Base-by-base conservation (phyloP, 2,888 invertebrate species). In the Agrotis clavis region DNA sequence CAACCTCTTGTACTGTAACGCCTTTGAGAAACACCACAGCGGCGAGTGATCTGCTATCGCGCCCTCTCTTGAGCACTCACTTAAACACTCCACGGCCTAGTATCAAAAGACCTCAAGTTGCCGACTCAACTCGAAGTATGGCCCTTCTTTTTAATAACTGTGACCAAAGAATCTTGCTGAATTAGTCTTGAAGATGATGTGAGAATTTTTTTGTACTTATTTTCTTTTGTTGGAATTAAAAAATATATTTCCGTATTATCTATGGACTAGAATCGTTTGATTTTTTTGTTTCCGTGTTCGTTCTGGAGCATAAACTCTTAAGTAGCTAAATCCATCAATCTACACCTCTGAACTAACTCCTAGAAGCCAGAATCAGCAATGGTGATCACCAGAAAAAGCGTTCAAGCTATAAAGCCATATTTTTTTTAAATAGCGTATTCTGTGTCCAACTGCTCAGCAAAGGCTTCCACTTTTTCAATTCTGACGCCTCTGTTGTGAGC, bases 81-180 rank as follows among this genome's bases (percentile, higher is more conserved):
- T 94, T 93, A 92, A 91, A 90, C 87, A 91, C 92, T 94, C 87
- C 77, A 91, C 85, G 82, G 75, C 76, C 77, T 81, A 86, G 88
- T 89, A 91, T 94, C 94, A 94, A 94, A 94, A 93, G 87, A 84
- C 81, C 81, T 88, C 79, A 83, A 88, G 85, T 82, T 81, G 83
- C 76, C 85, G 74, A 86, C 87, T 86, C 84, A 87, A 84, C 86
- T 80, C 77, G 57, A 86, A 88, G 87, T 88, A 85, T 83, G 86
- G 79, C 65, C 72, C 74, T 79, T 74, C 78, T 87, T 83, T 79
- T 85, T 81, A 82, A 82, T 83, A 85, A 82, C 85, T 82, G 73
- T 82, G 83, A 45, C 74, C 77, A 78, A 72, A 85, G 75, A 77
- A 77, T 73, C 77, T 66, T 72, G 70, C 68, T 79, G 71, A 84